phyloP scores from a whole-genome alignment of 2,888 invertebrate genomes.

The Dolichomitus sp. region DNA sequence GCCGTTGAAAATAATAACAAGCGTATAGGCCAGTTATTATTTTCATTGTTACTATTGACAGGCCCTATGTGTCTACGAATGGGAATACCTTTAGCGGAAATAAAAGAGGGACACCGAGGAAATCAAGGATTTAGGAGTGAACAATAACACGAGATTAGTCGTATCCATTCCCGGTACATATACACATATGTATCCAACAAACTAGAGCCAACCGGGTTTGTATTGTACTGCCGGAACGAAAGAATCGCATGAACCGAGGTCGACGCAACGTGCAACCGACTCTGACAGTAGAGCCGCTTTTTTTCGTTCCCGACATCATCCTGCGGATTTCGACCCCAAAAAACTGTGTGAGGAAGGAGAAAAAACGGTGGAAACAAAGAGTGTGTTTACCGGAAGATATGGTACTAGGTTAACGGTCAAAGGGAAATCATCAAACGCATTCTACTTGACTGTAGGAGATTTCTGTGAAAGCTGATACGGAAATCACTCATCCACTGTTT shows the following conservation, averaged over 20 bases:
- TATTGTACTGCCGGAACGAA: neutral
- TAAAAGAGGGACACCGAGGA: neutral
- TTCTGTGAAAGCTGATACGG: neutral
- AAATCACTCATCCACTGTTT: neutral
- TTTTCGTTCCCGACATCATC: neutral
- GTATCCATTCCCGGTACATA: neutral
- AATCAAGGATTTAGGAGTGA: neutral
- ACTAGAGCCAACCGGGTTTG: neutral
- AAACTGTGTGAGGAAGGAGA: neutral
- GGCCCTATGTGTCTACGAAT: neutral
- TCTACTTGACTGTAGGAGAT: neutral
- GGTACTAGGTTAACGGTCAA: neutral
- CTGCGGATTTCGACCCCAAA: neutral
- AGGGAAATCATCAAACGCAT: neutral
- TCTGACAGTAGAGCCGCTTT: neutral
- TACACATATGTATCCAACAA: neutral
- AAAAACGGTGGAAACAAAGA: neutral
- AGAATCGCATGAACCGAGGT: neutral
- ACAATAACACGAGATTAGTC: slow-evolving; percentile 1
- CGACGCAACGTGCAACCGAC: slow-evolving; percentile 3
- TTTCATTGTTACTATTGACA: neutral
- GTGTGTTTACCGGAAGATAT: neutral
- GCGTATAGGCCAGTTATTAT: slow-evolving; percentile 6
- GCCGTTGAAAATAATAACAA: slow-evolving; percentile 21
- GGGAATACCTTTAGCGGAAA: neutral